Conservation (phyloP, 2,888 invertebrate species). For the Rotaria macrura region DNA sequence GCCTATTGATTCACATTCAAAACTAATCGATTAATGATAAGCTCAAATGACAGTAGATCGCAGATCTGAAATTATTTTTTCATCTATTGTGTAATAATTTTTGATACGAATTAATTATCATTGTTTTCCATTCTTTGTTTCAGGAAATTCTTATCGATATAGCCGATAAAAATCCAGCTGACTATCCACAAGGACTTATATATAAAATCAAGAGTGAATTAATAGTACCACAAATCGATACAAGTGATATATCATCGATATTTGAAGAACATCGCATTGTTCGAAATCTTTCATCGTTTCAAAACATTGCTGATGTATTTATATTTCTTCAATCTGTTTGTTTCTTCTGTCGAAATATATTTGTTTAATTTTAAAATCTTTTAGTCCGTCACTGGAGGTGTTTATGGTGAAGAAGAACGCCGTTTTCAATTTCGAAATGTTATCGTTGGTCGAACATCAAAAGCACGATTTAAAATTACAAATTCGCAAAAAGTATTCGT, state of each 20-base stretch:
- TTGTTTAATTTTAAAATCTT: background rate
- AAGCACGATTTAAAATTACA: conserved; percentile 48
- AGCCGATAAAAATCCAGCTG: conserved; percentile 45
- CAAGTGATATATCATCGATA: conserved; percentile 41
- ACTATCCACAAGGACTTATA: conserved; percentile 43
- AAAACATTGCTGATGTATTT: background rate
- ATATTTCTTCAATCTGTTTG: too few species aligned
- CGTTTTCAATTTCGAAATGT: conserved; percentile 50
- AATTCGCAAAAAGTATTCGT: conserved; percentile 47
- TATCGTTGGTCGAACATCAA: conserved; percentile 46
- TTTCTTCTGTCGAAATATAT: too few species aligned
- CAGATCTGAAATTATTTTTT: too few species aligned
- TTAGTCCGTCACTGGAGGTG: conserved; percentile 40
- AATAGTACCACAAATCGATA: conserved; percentile 44
- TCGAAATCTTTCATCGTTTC: background rate
- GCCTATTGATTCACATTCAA: too few species aligned
- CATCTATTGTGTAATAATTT: too few species aligned
- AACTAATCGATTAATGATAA: too few species aligned
- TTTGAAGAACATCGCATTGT: conserved; percentile 50
- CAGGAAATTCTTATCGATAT: conserved; percentile 48
- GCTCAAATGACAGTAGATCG: too few species aligned
- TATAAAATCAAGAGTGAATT: conserved; percentile 48
- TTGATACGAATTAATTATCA: too few species aligned
- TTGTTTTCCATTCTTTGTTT: conserved; percentile 5
- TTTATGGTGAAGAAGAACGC: conserved; percentile 48